Conservation (phyloP, 2,113 vertebrate species). For the Arizona elegans region DNA sequence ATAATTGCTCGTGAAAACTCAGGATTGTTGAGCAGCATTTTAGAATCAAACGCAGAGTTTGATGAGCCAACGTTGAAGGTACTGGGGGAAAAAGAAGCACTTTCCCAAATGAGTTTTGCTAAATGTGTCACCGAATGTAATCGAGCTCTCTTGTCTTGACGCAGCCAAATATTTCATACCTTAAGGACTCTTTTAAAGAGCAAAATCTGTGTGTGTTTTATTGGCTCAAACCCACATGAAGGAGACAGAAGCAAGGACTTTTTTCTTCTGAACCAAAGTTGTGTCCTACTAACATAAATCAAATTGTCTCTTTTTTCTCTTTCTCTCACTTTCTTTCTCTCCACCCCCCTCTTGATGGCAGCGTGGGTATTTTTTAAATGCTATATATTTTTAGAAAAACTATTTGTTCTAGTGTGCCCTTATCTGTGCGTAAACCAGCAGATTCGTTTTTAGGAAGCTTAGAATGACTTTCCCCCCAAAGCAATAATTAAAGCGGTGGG, state of each 20-base stretch:
- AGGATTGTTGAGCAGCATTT: neutral
- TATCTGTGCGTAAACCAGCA: neutral
- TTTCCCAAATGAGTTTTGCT: neutral
- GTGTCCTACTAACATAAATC: slow-evolving; percentile 4
- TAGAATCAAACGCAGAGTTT: slow-evolving; percentile 3
- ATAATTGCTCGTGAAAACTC: neutral
- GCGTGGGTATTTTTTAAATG: neutral
- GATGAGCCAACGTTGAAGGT: neutral
- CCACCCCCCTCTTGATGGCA: neutral
- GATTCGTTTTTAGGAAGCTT: neutral
- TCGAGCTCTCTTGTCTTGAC: slow-evolving; percentile 14
- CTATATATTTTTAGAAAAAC: slow-evolving; percentile 26
- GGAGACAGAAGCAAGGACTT: neutral
- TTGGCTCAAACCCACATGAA: neutral
- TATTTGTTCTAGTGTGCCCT: neutral
- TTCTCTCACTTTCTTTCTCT: neutral
- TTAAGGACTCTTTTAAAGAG: neutral
- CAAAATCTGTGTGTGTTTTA: fast-evolving
- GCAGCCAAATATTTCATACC: neutral
- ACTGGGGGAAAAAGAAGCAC: neutral
- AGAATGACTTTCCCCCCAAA: neutral
- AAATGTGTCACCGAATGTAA: neutral
- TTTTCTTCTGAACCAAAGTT: neutral
- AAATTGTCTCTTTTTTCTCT: neutral
- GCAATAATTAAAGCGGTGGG: neutral